Conservation (phyloP, 35 echinoderm and acorn worm genomes). For the Hemicentrotus pulcherrimus region DNA sequence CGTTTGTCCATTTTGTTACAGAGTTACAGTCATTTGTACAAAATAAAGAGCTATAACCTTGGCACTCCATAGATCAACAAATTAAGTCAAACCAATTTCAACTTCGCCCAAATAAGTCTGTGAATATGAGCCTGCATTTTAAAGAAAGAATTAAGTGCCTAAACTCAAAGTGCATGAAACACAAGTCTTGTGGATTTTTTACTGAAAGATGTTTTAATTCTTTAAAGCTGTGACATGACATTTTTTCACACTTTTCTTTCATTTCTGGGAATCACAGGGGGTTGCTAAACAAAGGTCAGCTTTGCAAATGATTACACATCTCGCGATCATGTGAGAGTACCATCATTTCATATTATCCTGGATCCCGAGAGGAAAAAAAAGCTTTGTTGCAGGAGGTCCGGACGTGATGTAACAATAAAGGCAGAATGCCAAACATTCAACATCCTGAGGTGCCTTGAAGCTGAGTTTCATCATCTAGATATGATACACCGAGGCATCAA, state of each 20-base stretch:
- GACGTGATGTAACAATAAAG: neutral
- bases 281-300: neutral
- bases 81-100: no score
- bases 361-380: neutral
- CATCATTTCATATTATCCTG: neutral
- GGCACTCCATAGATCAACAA: no score
- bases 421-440: neutral
- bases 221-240: neutral
- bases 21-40: no score
- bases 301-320: neutral
- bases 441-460: neutral
- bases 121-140: no score
- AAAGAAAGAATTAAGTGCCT: no score
- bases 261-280: neutral
- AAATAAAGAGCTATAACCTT: no score
- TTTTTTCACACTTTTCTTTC: neutral
- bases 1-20: no score
- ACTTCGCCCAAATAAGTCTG: no score
- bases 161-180: neutral
- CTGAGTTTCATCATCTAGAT: neutral
- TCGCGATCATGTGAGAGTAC: neutral
- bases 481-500: neutral
- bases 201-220: neutral
- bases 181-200: neutral
- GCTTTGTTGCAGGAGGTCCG: neutral